These are phyloP conservation scores for Psilopsiagon aurifrons DNA, from an alignment of 2,113 vertebrate species.

Conservation along the genomic window DNA sequence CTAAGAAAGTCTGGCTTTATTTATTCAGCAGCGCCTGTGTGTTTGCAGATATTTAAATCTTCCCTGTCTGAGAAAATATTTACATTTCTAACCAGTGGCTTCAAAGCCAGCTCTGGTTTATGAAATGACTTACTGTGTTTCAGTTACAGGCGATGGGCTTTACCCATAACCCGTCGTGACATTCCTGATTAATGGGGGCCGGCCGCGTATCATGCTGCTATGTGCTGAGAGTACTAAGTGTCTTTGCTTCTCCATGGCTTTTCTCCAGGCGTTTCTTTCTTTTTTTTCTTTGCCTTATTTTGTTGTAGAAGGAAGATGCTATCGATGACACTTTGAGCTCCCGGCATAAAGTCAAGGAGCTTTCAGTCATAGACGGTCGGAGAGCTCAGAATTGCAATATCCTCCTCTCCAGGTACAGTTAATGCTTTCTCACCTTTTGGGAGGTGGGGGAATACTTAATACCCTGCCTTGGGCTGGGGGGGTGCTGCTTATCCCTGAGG, in stretches of 20 bases:
- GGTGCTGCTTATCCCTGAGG: background rate
- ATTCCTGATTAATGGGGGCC: constrained; percentile 7
- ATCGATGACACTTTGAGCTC: constrained; percentile 88
- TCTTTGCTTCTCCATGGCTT: constrained; percentile 57
- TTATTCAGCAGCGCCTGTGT: constrained; percentile 53
- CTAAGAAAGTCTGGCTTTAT: constrained; percentile 35
- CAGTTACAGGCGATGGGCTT: constrained; percentile 18
- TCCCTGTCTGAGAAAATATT: constrained; percentile 70
- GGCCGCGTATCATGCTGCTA: background rate
- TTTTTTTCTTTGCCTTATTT: background rate
- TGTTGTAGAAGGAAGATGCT: constrained; percentile 91
- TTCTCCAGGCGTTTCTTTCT: constrained; percentile 8
- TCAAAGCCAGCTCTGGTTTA: constrained; percentile 61
- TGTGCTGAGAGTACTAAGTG: constrained; percentile 33
- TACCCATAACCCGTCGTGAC: background rate
- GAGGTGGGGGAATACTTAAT: background rate
- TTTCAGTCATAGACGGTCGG: constrained; percentile 95
- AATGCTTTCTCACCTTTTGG: background rate
- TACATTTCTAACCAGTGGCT: constrained; percentile 70
- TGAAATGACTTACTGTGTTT: constrained; percentile 55
- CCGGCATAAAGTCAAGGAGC: constrained; percentile 93
- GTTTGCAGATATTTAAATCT: constrained; percentile 63
- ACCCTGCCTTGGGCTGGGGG: background rate
- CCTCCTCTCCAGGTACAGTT: constrained; percentile 90
- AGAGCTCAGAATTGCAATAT: constrained; percentile 99